Percentiles rank a stretch among this genome's conserved stretches.
phyloP scores from a whole-genome alignment of 1,140 invertebrate species.

The Drosophila nigrodunni region DNA sequence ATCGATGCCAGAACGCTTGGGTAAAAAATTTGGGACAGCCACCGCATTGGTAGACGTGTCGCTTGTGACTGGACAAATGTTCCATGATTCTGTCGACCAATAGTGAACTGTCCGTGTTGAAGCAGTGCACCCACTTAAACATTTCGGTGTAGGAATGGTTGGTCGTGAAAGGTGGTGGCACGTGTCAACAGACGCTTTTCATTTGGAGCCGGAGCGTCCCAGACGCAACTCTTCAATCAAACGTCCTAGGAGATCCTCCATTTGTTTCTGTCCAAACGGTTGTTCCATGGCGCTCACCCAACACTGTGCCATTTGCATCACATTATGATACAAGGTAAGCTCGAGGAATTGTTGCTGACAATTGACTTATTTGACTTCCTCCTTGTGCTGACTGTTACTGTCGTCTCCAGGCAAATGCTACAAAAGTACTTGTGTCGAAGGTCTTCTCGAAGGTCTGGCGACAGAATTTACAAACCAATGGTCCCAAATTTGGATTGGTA shows the following conservation, averaged over 20 bases:
- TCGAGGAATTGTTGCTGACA: constrained; percentile 32
- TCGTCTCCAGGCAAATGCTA: constrained; percentile 57
- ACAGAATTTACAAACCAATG: constrained; percentile 54
- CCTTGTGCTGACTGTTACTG: constrained; percentile 11
- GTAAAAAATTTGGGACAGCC: constrained; percentile 14
- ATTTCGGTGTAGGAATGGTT: constrained; percentile 30
- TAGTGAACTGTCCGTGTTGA: too few species aligned
- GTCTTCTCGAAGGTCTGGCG: constrained; percentile 10
- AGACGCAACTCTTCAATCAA: constrained; percentile 30
- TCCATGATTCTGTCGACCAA: constrained; percentile 5
- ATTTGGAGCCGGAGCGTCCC: constrained; percentile 28
- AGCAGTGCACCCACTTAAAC: constrained; percentile 45
- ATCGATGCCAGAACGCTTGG: constrained; percentile 34
- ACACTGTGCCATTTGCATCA: neutral
- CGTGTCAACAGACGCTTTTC: constrained; percentile 40
- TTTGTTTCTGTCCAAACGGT: constrained; percentile 39
- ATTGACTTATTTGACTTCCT: constrained; percentile 15
- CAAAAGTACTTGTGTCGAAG: constrained; percentile 50
- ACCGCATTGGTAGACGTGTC: constrained; percentile 62
- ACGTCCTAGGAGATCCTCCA: constrained; percentile 33
- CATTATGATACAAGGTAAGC: constrained; percentile 2
- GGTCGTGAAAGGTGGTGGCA: neutral
- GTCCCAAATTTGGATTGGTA: constrained; percentile 17
- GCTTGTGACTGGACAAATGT: constrained; percentile 56
- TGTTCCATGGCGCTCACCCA: constrained; percentile 35